Evolutionary conservation across 30 jellyfish, hydroid and myxozoan genomes (phyloP), one percentile per base, ranked within the genome.

Genomic region (Aurelia sp.): DNA sequence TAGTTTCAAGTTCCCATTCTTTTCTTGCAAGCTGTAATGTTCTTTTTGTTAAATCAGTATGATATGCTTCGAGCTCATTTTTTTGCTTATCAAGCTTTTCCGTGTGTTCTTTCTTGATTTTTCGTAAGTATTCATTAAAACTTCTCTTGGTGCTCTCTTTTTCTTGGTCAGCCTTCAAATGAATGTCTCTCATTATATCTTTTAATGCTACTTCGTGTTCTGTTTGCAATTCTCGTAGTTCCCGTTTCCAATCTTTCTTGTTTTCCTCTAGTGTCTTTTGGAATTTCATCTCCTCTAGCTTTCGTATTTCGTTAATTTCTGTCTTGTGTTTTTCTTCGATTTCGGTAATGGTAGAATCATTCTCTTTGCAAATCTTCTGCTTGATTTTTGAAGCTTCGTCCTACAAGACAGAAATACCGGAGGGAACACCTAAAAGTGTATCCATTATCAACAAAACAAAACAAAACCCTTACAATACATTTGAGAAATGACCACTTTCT

Each of bases 1-100:
- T 71, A 13, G 58, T 2, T 66, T 60, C 86, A 0, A 83, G 86
- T 40, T 77, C 86, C 96, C 96, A 86, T 40, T 86, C 96, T 40
- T 86, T 86, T 30, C 73, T 78, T n/a, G 96, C 88, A 8, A 86
- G 66, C 47, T 75, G 75, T 35, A 86, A 6, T 0, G 96, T 86
- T 77, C 86, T 74, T 50, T 77, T 71, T 11, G 89, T 86, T 35
- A 86, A 59, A 17, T 71, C 76, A 13, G 33, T 16, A 62, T 86
- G 85, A 59, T 86, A 86, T 0, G 47, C 31, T n/a, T 76, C 90
- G 7, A 86, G 75, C 3, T 86, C 96, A 8, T 35, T 6, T 68
- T 76, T 76, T 50, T 86, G 96, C 62, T 76, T 76, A 5, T 71
- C 86, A n/a, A 77, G 47, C 44, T 86, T 86, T 16, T 76, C 90